Percentiles rank a stretch among this genome's conserved stretches.
Evolutionary conservation across 2,888 invertebrate genomes (phyloP).

Genomic region (Acronicta alni): DNA sequence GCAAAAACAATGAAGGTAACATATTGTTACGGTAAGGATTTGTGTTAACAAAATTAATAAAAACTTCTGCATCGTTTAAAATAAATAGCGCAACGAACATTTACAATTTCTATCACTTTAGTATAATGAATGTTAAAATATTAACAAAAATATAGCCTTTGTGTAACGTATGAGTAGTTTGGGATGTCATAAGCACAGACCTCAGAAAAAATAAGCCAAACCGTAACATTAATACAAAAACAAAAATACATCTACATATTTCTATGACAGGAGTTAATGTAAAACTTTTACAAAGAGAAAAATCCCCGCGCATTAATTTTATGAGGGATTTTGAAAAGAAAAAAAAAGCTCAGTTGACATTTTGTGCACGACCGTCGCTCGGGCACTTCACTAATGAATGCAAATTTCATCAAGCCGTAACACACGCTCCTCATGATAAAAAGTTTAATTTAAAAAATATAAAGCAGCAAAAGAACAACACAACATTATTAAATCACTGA

Average conservation of each 20-base stretch:
- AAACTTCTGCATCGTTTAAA: too few species aligned
- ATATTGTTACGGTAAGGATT: too few species aligned
- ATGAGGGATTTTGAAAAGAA: constrained; percentile 41
- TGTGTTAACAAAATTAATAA: too few species aligned
- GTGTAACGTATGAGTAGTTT: constrained; percentile 8
- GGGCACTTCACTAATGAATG: constrained; percentile 81
- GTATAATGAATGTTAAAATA: too few species aligned
- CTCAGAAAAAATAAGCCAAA: constrained; percentile 13
- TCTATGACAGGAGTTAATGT: constrained; percentile 47
- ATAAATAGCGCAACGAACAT: too few species aligned
- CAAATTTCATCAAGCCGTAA: constrained; percentile 81
- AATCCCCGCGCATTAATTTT: constrained; percentile 54
- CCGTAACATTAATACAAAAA: constrained; percentile 31
- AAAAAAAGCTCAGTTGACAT: constrained; percentile 57
- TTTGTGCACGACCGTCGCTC: constrained; percentile 60
- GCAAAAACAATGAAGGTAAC: too few species aligned
- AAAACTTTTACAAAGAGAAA: constrained; percentile 54
- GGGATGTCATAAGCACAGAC: constrained; percentile 17
- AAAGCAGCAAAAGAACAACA: constrained; percentile 52
- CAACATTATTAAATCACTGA: constrained; percentile 63
- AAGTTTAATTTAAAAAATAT: constrained; percentile 71
- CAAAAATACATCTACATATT: constrained; percentile 41
- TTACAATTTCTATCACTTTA: too few species aligned
- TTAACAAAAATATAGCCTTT: constrained; percentile 7
- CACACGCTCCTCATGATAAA: constrained; percentile 74